Evolutionary conservation across 2,113 vertebrate genomes (phyloP), one percentile per base, ranked within the genome.

Genomic region (Dunckerocampus dactyliophorus): DNA sequence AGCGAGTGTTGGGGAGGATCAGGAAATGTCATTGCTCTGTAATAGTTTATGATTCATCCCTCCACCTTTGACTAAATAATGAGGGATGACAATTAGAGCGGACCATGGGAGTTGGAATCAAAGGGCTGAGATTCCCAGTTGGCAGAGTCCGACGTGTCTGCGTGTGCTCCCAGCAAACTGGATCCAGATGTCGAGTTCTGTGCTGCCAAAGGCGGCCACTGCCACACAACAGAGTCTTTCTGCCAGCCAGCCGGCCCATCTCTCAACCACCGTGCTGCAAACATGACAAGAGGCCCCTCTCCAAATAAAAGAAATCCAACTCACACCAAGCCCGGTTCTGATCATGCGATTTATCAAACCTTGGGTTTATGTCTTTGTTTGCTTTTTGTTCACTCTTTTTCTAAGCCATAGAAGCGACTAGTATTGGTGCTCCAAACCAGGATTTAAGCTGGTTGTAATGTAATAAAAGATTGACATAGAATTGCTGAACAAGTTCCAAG

Each of bases 11-110:
- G 79, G 17, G 0, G 75, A 83, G 75, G 54, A 56, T 56, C 66
- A 55, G 75, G 77, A 80, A 83, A 84, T 83, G 84, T 82, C 82
- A 67, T 84, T 89, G 83, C 77, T 74, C 67, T 70, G 79, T 82
- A 87, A 89, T 85, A 87, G 79, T 73, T 68, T 83, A 82, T 87
- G 84, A 81, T 83, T 85, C 80, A 85, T 85, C 74, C 63, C 69
- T 85, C 77, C 88, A 90, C 89, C 88, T 89, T 85, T 84, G 82
- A 90, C 85, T 87, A 83, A 84, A 81, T 90, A 89, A 90, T 88
- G 83, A 90, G 87, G 83, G 80, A 89, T 89, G 86, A 89, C 89
- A 87, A 91, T 91, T 88, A 88, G 79, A 89, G 78, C 70, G 42
- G 84, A 74, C 77, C 82, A 65, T 67, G 82, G 80, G 87, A 85